Conservation (phyloP, 1,140 invertebrate genomes). For the Drosophila pruinosa region DNA sequence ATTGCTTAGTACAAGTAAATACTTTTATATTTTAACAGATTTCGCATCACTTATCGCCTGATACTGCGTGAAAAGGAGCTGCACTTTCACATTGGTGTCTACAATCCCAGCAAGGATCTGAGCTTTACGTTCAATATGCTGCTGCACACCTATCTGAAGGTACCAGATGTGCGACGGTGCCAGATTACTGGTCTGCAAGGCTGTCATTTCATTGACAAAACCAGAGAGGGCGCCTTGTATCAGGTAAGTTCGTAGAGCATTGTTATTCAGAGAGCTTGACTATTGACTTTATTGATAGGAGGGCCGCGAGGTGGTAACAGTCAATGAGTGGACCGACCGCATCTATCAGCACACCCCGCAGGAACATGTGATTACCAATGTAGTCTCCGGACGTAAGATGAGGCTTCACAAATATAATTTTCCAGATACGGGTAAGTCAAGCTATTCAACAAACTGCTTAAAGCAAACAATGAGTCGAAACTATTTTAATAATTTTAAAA, state of each 20-base stretch:
- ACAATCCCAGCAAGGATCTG: constrained; percentile 94
- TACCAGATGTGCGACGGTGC: constrained; percentile 94
- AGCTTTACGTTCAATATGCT: constrained; percentile 96
- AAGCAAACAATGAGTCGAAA: too few species aligned
- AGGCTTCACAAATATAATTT: constrained; percentile 96
- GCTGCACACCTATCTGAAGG: constrained; percentile 97
- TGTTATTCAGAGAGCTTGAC: neutral
- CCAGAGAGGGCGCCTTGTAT: constrained; percentile 82
- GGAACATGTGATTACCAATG: constrained; percentile 96
- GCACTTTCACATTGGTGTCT: constrained; percentile 95
- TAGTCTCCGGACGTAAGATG: constrained; percentile 95
- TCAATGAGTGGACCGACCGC: constrained; percentile 95
- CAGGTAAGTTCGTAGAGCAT: constrained; percentile 17
- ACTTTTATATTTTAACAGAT: constrained; percentile 83
- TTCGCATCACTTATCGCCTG: constrained; percentile 93
- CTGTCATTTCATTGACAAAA: constrained; percentile 97
- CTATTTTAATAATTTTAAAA: too few species aligned
- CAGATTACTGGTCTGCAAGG: constrained; percentile 95
- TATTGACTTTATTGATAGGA: constrained; percentile 83
- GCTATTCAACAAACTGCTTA: too few species aligned
- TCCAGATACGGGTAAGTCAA: constrained; percentile 90
- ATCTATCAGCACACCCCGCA: constrained; percentile 96
- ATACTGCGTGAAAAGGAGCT: constrained; percentile 95
- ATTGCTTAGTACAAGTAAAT: too few species aligned
- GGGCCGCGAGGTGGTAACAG: constrained; percentile 93